Base-by-base conservation (phyloP, 64 coral and sea anemone genomes). In the Montipora capricornis region DNA sequence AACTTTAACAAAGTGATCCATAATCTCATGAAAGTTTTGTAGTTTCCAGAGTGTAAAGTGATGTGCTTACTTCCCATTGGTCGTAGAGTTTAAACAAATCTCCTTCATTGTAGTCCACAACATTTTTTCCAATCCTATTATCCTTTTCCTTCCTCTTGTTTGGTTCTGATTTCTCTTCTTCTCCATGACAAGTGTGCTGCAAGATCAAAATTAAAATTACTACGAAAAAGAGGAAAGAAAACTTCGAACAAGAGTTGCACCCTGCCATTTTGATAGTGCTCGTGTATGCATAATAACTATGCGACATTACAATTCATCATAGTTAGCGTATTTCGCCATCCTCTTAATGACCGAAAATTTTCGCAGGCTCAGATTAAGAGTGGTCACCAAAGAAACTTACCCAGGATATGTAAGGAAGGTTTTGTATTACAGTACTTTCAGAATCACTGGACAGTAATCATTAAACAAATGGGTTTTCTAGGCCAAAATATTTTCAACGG, bases 31-130 rank as follows among this genome's bases (percentile, higher is more conserved):
- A 37, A 37, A 37, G 37, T 2, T 37, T 37, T 2, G 37, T 37
- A 37, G 37, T 37, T 37, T 37, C 0, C 53, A 8, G 11, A 57
- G 6, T 57, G 11, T 57, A 57, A 57, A 57, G 20, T 75, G 73
- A 57, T 90, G 79, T 70, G 52, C 95, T 96, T 76, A 99, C 98
- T 47, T 99, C 92, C 98, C 98, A 99, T 45, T 99, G 98, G 82
- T 99, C 98, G 17, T 94, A 58, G 4, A 99, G 75, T 50, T 76
- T 81, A 29, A 90, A n/a, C 84, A 99, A 74, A 90, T 99, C 98
- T 12, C 87, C 84, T 90, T 99, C 98, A 80, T 80, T 95, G 80
- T 99, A 99, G 70, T 99, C 98, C 69, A 99, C 68, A 13, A 96
- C 62, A 81, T 93, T 89, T 53, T 99, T 99, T 2, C 95, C 98